phyloP scores from a whole-genome alignment of 2,888 invertebrate genomes.

The Osmoderma eremita region DNA sequence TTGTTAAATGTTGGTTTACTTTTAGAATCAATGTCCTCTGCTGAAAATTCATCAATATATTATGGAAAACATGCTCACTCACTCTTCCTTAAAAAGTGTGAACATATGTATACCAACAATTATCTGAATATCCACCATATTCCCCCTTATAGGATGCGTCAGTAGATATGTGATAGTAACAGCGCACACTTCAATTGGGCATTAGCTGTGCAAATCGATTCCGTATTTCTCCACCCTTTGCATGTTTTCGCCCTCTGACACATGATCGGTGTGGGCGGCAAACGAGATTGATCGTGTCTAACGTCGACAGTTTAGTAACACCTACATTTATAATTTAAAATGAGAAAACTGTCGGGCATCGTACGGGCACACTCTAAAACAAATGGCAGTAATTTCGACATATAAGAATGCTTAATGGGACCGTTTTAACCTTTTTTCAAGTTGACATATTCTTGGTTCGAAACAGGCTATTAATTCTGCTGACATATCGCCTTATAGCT shows the following conservation, averaged over 20 bases:
- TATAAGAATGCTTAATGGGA: not conserved
- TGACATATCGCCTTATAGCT: not conserved
- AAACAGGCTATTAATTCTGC: too few relatives aligned
- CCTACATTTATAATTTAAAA: conserved; percentile 45
- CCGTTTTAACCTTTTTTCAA: not conserved
- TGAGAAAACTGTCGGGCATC: conserved; percentile 2
- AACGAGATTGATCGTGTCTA: conserved; percentile 55
- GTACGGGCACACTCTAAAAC: not conserved
- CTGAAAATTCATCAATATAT: too few relatives aligned
- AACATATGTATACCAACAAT: too few relatives aligned
- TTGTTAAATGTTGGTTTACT: too few relatives aligned
- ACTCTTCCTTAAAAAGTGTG: too few relatives aligned
- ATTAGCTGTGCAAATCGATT: conserved; percentile 52
- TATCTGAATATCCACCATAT: too few relatives aligned
- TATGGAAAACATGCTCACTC: too few relatives aligned
- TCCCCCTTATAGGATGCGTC: too few relatives aligned
- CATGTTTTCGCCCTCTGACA: conserved; percentile 56
- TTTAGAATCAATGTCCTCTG: too few relatives aligned
- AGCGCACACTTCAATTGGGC: conserved; percentile 49
- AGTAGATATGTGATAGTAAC: too few relatives aligned
- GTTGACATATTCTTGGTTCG: too few relatives aligned
- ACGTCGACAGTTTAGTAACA: conserved; percentile 57
- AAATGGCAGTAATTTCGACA: conserved; percentile 1
- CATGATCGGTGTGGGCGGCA: conserved; percentile 56
- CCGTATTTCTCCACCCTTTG: conserved; percentile 55